Conservation (phyloP, 2,797 vertebrate species). For the Sibirionetta formosa region DNA sequence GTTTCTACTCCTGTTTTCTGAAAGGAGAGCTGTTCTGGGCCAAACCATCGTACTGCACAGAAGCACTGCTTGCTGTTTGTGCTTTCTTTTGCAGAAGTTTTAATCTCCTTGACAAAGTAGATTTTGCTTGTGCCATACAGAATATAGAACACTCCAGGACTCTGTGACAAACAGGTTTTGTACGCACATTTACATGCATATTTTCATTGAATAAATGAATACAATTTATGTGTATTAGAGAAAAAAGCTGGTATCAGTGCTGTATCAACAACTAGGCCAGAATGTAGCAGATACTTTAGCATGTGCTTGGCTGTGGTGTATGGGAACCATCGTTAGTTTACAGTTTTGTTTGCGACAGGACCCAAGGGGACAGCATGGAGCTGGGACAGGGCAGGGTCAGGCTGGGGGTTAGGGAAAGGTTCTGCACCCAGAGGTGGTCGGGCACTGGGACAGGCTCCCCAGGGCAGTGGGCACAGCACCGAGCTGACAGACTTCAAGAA, state of each 20-base stretch:
- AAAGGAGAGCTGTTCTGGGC: background rate
- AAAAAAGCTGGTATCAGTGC: background rate
- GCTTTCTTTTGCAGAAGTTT: background rate
- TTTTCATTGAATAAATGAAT: background rate
- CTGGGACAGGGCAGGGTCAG: too few relatives aligned
- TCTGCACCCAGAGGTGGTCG: too few relatives aligned
- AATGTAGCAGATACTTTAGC: background rate
- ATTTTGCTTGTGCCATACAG: background rate
- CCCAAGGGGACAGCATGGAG: too few relatives aligned
- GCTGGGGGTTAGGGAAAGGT: too few relatives aligned
- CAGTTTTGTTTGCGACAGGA: background rate
- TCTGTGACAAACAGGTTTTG: background rate
- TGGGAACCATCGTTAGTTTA: background rate
- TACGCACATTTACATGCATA: background rate
- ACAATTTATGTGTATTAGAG: background rate
- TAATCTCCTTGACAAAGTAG: background rate
- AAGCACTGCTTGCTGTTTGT: background rate
- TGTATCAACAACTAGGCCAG: background rate
- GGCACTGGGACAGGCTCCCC: too few relatives aligned
- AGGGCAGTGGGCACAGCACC: too few relatives aligned
- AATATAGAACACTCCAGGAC: background rate
- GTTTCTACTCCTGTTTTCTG: background rate
- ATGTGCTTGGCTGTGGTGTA: background rate
- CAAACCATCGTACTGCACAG: rapidly evolving
- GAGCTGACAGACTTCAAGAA: too few relatives aligned